These are phyloP conservation scores for Syngnathus floridae DNA, from an alignment of 2,113 vertebrate genomes.

Conservation along the genomic window DNA sequence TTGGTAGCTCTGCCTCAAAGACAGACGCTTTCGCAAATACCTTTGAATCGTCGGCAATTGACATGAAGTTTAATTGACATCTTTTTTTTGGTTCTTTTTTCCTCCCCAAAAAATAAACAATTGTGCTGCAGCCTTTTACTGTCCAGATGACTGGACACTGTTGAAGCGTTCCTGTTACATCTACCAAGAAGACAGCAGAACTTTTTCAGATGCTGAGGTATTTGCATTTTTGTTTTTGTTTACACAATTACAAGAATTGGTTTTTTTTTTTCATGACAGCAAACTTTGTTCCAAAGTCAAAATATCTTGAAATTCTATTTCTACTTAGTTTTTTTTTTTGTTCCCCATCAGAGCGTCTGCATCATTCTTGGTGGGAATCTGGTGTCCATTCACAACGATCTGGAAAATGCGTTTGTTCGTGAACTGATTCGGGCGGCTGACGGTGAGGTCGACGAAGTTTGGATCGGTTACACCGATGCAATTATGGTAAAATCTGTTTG, in stretches of 20 bases:
- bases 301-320: background rate
- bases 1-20: background rate
- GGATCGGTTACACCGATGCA: background rate
- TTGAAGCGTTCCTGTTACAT: background rate
- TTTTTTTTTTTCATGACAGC: too few species aligned
- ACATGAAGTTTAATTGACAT: background rate
- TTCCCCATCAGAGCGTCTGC: too few species aligned
- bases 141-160: background rate
- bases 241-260: too few species aligned
- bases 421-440: too few species aligned
- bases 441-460: too few species aligned
- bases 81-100: background rate
- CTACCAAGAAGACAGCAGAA: background rate
- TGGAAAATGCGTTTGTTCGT: too few species aligned
- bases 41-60: background rate
- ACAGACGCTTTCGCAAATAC: background rate
- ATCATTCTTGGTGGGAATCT: too few species aligned
- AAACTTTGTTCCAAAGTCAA: background rate
- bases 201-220: conserved; percentile 1
- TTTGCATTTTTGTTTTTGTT: too few species aligned
- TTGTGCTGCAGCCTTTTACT: background rate
- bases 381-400: too few species aligned
- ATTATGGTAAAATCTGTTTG: background rate
- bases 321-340: too few species aligned
- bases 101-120: too few species aligned